Evolutionary conservation across 2,113 vertebrate species (phyloP), one percentile per base, ranked within the genome.

Genomic region (Zosterops lateralis): DNA sequence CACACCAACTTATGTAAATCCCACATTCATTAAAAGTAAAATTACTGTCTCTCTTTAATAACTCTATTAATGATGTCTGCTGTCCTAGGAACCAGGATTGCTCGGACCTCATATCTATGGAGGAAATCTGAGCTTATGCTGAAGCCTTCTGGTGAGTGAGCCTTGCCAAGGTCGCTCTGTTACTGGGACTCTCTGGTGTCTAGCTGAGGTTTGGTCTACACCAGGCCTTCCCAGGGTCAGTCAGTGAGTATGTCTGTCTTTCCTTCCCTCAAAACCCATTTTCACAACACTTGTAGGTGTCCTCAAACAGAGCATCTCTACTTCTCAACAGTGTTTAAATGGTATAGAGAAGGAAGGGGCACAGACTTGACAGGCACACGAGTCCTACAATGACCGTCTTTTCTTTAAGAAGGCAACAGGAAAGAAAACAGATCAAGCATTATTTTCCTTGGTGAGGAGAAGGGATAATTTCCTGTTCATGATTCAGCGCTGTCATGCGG

Each of bases 21-120:
- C 80, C 93, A 87, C 84, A 67, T 51, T 81, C 77, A 84, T 89
- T 71, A 87, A 42, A 95, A 81, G 80, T 88, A 77, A 90, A 93
- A 95, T 91, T 53, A 86, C 72, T 51, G 24, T 77, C 70, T 92
- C 61, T 62, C 26, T 86, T 91, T 95, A 92, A 89, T 71, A 66
- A 71, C 47, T 38, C 36, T 2, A 1, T 74, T 95, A 84, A 81
- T 31, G 68, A 47, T 36, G 48, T n/a, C 73, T 92, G 65, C 51
- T 86, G 44, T 67, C 60, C 86, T 64, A 60, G n/a, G 70, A 93
- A 67, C 11, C 24, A 89, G 29, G 10, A 56, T 31, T 51, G 61
- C 68, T 64, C 14, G 28, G 56, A 57, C 67, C 68, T 90, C 3
- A 1, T 36, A 66, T 31, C 50, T 65, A 0, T 8, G 56, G 38